Base-by-base conservation (phyloP, 2,797 vertebrate genomes). In the Bovichtus variegatus region DNA sequence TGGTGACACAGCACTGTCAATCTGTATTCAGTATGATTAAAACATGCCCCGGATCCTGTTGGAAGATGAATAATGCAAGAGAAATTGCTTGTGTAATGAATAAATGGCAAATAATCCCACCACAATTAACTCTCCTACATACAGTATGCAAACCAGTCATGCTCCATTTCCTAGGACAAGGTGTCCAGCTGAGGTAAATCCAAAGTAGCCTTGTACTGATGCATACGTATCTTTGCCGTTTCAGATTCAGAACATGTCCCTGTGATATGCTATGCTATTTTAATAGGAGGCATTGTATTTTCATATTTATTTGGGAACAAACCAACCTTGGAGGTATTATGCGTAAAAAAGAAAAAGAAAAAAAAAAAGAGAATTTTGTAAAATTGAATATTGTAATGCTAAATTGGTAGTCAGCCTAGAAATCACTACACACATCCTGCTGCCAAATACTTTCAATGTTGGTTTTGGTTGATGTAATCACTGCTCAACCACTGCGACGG, bases 41-140 rank as follows among this genome's bases (percentile, higher is more conserved):
- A 95, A 94, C 92, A 93, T 89, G 90, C 74, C 85, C 88, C 60
- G 81, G 81, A 89, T 94, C 84, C 88, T 90, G 88, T 91, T 79
- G 79, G 82, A 92, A 80, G 87, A 89, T 93, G 92, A 94, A 95
- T 95, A 95, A 94, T 93, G 87, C 87, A 87, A 72, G 85, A 84
- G 86, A 93, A 93, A 90, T 86, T 91, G 93, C 90, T 93, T 92
- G 87, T 81, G 89, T 88, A 89, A 91, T 94, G 92, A 93, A 93
- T 94, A 93, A 93, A 92, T 91, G 92, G 87, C 89, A 94, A 95
- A 95, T 94, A 92, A 93, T 93, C 91, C 89, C 87, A 85, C 68
- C 53, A 91, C 92, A 93, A 91, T 93, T 92, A 93, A 92, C 85
- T 91, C 72, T 77, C 77, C 76, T 65, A 85, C 83, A 87, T 85